Conservation (phyloP, 2,888 invertebrate species). For the Metopia argyrocephala region DNA sequence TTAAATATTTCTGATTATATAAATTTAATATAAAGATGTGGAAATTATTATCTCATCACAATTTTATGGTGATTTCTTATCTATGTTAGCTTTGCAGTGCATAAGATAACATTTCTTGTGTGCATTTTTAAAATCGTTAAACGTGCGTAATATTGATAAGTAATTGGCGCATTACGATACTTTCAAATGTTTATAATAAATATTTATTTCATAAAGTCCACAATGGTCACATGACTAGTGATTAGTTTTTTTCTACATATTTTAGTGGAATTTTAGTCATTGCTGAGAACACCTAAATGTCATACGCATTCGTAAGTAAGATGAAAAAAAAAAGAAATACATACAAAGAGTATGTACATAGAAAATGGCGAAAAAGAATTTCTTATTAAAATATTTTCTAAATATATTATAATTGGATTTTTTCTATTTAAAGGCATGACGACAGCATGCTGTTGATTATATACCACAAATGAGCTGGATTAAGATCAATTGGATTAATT, state of each 20-base stretch:
- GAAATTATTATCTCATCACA: too few relatives aligned
- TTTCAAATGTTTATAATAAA: too few relatives aligned
- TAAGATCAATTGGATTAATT: background rate
- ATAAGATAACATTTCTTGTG: too few relatives aligned
- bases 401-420: conserved; percentile 13
- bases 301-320: conserved; percentile 4
- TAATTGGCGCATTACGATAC: conserved; percentile 8
- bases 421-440: background rate
- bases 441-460: background rate
- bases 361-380: background rate
- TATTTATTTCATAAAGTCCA: conserved; percentile 19
- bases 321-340: too few relatives aligned
- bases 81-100: background rate
- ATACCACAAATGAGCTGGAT: background rate
- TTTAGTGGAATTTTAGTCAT: conserved; percentile 26
- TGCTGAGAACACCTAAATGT: conserved; percentile 17
- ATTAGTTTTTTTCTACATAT: background rate
- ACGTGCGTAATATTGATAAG: conserved; percentile 17
- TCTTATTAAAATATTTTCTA: background rate
- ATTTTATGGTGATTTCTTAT: background rate
- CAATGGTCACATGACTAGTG: background rate
- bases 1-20: too few relatives aligned
- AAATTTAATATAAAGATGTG: too few relatives aligned
- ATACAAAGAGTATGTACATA: too few relatives aligned
- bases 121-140: background rate